Base-by-base conservation (phyloP, 2,113 vertebrate species). In the Grammomys surdaster region DNA sequence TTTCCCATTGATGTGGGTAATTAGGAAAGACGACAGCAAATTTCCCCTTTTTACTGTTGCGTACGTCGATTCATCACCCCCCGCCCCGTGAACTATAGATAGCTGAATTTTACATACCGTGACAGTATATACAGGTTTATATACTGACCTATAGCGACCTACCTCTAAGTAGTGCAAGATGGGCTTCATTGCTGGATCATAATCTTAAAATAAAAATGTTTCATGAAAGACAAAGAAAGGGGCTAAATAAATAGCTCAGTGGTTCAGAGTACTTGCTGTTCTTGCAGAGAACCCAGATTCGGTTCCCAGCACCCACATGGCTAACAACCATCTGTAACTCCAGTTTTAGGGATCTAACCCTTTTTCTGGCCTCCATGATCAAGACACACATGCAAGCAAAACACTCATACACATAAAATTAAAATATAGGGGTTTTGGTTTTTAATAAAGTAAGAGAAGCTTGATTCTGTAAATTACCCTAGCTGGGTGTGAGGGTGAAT, bases 1-100 rank as follows among this genome's bases (percentile, higher is more conserved):
- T 19, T 95, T 91, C 60, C 51, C 12, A 94, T 12, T 78, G 60
- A 60, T 26, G 31, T 65, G 28, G 60, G 54, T 95, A 94, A 82
- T 92, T 95, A 84, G 85, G 65, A 84, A 58, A 97, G 58, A 89
- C 40, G 14, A 88, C 12, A 69, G n/a, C 36, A 93, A 89, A 93
- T 95, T 92, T 80, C 33, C 56, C 84, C 46, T 22, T 81, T 51
- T 33, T 88, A 80, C 73, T 67, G 89, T 87, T 93, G 87, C 43
- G 51, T 54, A 16, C 1, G 8, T 80, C 89, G 1, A 5, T 80
- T 91, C 91, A 93, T 3, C 26, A 40, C 40, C 40, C 40, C 40
- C 40, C 40, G 2, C 26, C 51, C 10, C 9, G 51, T 94, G n/a
- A 96, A 96, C 73, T 72, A 54, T 19, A 9, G 43, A 48, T 19